phyloP scores from a whole-genome alignment of 2,888 invertebrate genomes.

The Kuschelorhynchus macadamiae region DNA sequence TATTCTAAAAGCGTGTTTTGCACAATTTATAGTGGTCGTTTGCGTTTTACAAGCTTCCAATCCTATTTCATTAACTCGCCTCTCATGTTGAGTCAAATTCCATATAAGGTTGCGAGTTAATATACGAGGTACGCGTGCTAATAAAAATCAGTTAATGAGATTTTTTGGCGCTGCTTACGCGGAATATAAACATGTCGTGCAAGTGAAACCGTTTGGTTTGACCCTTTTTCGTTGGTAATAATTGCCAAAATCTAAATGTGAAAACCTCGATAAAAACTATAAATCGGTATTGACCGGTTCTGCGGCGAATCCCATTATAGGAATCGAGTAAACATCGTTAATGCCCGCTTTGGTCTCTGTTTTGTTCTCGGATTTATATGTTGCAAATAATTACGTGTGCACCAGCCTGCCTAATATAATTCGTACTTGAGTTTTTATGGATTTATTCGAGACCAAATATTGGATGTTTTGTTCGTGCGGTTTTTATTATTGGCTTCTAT shows the following conservation, averaged over 20 bases:
- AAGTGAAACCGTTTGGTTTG: slow-evolving; percentile 19
- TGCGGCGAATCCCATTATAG: not conserved
- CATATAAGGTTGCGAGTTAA: slow-evolving; percentile 28
- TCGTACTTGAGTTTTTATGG: no score
- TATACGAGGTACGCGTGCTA: slow-evolving; percentile 27
- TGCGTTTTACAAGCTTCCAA: slow-evolving; percentile 30
- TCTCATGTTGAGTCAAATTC: slow-evolving; percentile 20
- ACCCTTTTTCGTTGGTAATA: slow-evolving; percentile 8
- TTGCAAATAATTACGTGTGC: no score
- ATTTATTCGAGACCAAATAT: no score
- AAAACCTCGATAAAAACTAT: not conserved
- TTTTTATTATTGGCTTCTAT: no score
- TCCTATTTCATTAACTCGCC: slow-evolving; percentile 27
- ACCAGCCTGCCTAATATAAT: no score
- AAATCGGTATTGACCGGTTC: slow-evolving; percentile 1
- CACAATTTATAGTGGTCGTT: slow-evolving; percentile 29
- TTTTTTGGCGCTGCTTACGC: slow-evolving; percentile 20
- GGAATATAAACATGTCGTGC: slow-evolving; percentile 7
- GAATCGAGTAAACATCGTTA: not conserved
- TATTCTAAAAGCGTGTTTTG: slow-evolving; percentile 26
- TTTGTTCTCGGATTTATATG: no score
- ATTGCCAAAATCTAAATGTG: not conserved
- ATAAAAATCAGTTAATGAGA: slow-evolving; percentile 32
- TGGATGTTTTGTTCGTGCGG: no score
- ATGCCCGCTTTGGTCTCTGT: no score